These are phyloP conservation scores for Colius striatus DNA, from an alignment of 2,113 vertebrate genomes.

Conservation along the genomic window DNA sequence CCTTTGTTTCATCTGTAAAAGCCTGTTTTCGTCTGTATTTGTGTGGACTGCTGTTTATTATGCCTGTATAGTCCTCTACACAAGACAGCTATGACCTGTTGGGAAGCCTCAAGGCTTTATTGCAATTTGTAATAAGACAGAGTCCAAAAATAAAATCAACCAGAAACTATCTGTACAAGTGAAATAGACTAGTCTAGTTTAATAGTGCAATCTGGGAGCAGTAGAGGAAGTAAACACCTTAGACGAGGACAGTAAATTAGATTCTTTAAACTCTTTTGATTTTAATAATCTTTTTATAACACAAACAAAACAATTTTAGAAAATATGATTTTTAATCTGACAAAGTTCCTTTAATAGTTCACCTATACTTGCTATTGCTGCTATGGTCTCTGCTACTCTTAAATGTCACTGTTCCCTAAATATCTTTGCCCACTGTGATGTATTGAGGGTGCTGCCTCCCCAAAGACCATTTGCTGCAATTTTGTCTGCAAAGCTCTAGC, in stretches of 20 bases:
- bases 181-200: neutral
- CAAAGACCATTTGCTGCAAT: neutral
- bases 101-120: neutral
- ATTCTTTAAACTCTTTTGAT: conserved; percentile 13
- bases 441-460: neutral
- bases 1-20: neutral
- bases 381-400: neutral
- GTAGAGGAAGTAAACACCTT: conserved; percentile 26
- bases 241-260: conserved; percentile 31
- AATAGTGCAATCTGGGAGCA: conserved; percentile 22
- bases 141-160: conserved; percentile 33
- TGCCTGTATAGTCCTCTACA: neutral
- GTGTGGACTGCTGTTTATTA: neutral
- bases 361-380: neutral
- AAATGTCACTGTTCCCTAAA: neutral
- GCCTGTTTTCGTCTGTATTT: neutral
- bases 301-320: neutral
- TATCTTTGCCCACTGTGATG: neutral
- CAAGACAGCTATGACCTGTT: neutral
- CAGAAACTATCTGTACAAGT: neutral
- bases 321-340: neutral
- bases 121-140: conserved; percentile 11
- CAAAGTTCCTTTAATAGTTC: neutral
- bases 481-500: neutral
- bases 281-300: conserved; percentile 30